These are phyloP conservation scores for Calliphora vicina DNA, from an alignment of 1,140 invertebrate genomes.

Conservation along the genomic window DNA sequence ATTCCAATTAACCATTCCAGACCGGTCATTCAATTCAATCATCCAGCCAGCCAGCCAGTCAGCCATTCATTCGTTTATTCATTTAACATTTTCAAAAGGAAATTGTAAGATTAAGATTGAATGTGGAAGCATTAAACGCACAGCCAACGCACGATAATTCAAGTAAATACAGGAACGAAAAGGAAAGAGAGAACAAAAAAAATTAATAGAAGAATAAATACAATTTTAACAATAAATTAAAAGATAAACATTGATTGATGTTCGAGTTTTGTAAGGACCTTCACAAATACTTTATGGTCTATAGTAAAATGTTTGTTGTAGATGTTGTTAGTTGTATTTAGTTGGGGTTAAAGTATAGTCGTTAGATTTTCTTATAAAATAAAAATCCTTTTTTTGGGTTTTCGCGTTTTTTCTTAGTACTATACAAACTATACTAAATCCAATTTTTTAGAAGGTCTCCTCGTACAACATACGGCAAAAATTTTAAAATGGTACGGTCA, in stretches of 20 bases:
- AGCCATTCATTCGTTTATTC: not conserved
- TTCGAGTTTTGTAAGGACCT: not conserved
- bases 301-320: too few relatives aligned
- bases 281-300: too few relatives aligned
- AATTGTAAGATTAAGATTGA: not conserved
- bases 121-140: not conserved
- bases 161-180: not conserved
- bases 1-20: too few relatives aligned
- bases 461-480: too few relatives aligned
- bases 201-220: not conserved
- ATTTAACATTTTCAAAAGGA: not conserved
- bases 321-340: too few relatives aligned
- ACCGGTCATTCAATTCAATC: not conserved
- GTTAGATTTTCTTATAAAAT: too few relatives aligned
- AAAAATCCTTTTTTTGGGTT: too few relatives aligned
- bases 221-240: conserved; percentile 7
- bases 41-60: not conserved
- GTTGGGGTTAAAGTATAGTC: too few relatives aligned
- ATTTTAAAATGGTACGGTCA: too few relatives aligned
- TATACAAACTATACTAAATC: too few relatives aligned
- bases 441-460: too few relatives aligned
- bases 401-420: too few relatives aligned
- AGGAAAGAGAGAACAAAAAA: not conserved
- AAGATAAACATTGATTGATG: conserved; percentile 1
- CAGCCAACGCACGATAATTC: not conserved